Percentiles rank a stretch among this genome's conserved stretches.
Evolutionary conservation across 2,113 vertebrate species (phyloP).

Genomic region (Mohoua ochrocephala): DNA sequence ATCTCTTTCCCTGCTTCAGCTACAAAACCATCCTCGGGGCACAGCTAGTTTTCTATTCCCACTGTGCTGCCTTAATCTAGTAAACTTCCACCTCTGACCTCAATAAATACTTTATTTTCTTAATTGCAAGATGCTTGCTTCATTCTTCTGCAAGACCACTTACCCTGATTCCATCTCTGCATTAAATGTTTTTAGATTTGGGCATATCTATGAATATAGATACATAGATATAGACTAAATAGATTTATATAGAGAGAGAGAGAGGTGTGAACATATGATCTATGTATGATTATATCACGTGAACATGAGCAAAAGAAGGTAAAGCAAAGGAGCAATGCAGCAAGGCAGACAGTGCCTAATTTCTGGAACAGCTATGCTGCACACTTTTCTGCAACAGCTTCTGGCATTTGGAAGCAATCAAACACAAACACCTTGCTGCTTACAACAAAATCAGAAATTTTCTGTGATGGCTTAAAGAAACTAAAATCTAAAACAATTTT

Average conservation of each 20-base stretch:
- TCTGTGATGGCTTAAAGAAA: background rate
- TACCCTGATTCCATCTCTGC: background rate
- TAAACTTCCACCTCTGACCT: background rate
- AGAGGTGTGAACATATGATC: background rate
- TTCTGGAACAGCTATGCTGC: background rate
- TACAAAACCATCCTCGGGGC: background rate
- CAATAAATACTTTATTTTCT: background rate
- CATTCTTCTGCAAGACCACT: background rate
- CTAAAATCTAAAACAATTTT: background rate
- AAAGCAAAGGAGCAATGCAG: background rate
- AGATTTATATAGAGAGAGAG: background rate
- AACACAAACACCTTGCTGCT: background rate
- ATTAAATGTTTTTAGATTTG: background rate
- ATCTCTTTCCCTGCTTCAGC: background rate
- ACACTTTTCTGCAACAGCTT: background rate
- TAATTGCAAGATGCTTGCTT: background rate
- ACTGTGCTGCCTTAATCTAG: background rate
- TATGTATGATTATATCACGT: background rate
- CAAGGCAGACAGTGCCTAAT: background rate
- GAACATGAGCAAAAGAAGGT: background rate
- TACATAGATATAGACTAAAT: background rate
- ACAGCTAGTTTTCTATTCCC: background rate
- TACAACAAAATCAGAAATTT: background rate
- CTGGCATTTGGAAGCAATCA: background rate
- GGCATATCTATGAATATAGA: background rate